phyloP scores from a whole-genome alignment of 2,113 vertebrate species.

The Fregata magnificens region DNA sequence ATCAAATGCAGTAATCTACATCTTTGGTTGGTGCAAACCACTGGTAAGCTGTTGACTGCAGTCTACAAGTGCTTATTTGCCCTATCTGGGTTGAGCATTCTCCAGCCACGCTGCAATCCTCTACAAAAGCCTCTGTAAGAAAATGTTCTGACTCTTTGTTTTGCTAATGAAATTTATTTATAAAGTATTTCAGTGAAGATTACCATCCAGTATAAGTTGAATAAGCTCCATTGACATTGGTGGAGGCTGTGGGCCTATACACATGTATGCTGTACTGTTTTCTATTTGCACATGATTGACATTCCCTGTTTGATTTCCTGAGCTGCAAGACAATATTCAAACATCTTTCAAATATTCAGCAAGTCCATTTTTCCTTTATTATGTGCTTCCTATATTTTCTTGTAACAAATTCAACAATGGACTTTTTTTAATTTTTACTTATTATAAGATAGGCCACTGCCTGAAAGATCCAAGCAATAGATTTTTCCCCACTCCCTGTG shows the following conservation, averaged over 20 bases:
- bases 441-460: background rate
- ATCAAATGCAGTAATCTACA: background rate
- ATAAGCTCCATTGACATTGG: background rate
- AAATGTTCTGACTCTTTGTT: background rate
- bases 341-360: background rate
- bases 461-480: background rate
- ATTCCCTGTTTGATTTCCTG: background rate
- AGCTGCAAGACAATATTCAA: background rate
- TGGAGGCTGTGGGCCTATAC: background rate
- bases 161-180: background rate
- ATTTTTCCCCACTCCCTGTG: background rate
- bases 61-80: background rate
- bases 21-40: background rate
- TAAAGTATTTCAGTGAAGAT: background rate
- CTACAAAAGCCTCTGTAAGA: background rate
- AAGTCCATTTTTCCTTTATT: background rate
- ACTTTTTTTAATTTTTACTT: background rate
- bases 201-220: background rate
- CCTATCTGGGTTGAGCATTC: background rate
- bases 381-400: background rate
- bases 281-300: background rate
- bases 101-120: rapidly evolving
- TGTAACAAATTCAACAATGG: background rate
- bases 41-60: background rate
- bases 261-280: background rate